Conservation (phyloP, 2,797 vertebrate genomes). For the Darevskia nairensis region DNA sequence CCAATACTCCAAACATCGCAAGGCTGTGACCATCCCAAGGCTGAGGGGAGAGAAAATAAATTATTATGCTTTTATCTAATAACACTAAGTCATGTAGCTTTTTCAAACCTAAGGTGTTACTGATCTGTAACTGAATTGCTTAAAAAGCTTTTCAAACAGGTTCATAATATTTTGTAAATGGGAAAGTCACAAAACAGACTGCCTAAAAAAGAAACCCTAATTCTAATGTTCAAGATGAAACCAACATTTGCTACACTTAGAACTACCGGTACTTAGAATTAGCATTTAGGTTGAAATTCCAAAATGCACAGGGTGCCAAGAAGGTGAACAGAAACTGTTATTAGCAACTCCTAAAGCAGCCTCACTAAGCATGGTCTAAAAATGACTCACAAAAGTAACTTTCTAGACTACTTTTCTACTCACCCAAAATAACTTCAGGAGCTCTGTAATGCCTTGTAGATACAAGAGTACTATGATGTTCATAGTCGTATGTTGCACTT, state of each 20-base stretch:
- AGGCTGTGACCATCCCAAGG: constrained; percentile 88
- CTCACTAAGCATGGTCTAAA: not conserved
- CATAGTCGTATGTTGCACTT: constrained; percentile 88
- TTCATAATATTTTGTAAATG: not conserved
- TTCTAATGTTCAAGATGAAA: not conserved
- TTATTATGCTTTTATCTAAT: not conserved
- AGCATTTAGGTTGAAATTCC: not conserved
- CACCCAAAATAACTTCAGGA: constrained; percentile 90
- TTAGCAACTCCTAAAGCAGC: not conserved
- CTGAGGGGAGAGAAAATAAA: constrained; percentile 68
- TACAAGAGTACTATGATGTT: constrained; percentile 88
- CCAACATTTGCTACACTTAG: too few species aligned
- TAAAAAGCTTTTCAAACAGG: not conserved
- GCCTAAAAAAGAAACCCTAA: not conserved
- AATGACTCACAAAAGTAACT: not conserved
- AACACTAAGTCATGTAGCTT: not conserved
- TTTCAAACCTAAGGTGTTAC: not conserved
- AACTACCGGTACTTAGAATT: not conserved
- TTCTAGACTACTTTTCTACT: constrained; percentile 34
- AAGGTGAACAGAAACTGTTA: not conserved
- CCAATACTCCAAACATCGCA: constrained; percentile 92
- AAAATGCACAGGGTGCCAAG: not conserved
- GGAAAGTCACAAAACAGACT: not conserved
- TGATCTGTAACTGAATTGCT: not conserved
- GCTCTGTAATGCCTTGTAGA: constrained; percentile 91